Evolutionary conservation across 2,888 invertebrate genomes (phyloP).

Genomic region (Nymphalis c-album): DNA sequence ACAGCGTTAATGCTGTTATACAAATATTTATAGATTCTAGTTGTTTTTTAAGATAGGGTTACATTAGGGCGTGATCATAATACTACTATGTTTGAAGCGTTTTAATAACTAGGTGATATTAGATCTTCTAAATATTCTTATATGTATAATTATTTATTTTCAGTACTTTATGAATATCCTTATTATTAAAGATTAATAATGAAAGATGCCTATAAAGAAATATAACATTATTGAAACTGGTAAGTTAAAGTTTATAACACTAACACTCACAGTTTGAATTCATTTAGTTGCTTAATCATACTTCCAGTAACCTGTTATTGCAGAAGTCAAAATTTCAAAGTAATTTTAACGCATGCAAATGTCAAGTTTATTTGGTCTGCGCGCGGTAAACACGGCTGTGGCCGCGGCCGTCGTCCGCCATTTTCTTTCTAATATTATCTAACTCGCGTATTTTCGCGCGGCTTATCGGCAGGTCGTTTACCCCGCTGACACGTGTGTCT

Average conservation of each 20-base stretch:
- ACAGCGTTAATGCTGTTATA: conserved; percentile 1
- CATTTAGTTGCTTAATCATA: neutral
- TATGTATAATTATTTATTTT: too few species aligned
- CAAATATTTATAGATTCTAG: conserved; percentile 17
- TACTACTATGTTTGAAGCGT: neutral
- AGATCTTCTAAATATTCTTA: too few species aligned
- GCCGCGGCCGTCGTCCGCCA: conserved; percentile 55
- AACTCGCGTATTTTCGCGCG: conserved; percentile 70
- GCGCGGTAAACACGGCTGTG: conserved; percentile 39
- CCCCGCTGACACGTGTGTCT: conserved; percentile 47
- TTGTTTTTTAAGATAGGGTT: conserved; percentile 13
- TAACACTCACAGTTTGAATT: neutral
- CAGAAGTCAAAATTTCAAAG: neutral
- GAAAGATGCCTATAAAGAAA: neutral
- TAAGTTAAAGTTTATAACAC: too few species aligned
- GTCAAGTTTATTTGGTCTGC: conserved; percentile 21
- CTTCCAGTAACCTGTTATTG: neutral
- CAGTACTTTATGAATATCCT: too few species aligned
- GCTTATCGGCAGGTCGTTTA: conserved; percentile 70
- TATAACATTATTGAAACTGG: neutral
- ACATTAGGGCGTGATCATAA: conserved; percentile 4
- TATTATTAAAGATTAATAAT: neutral
- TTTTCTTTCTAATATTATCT: conserved; percentile 77
- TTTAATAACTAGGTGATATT: too few species aligned
- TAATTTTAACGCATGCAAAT: conserved; percentile 7